Base-by-base conservation (phyloP, 2,888 invertebrate genomes). In the Spisula subtruncata region DNA sequence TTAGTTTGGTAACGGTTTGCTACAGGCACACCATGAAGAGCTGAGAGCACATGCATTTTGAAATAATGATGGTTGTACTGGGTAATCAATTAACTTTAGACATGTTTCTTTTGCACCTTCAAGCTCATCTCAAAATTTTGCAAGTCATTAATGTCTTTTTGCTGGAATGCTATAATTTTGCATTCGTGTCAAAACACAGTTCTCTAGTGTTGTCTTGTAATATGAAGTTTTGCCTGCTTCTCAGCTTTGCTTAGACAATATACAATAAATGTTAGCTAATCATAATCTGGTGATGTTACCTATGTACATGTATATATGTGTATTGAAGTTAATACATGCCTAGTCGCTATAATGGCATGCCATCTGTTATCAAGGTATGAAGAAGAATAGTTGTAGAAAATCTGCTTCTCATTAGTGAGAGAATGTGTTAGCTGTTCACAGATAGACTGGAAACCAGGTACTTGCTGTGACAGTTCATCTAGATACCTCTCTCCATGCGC, bases 351-450 rank as follows among this genome's bases (percentile, higher is more conserved):
- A n/a, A 71, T 41, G 41, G 41, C 32, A 14, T 75, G 35, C 75
- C 75, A 75, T 75, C 75, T 75, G 75, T 75, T 75, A 75, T 75
- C 75, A 75, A 75, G 75, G 75, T 75, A 75, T 25, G 25, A 41
- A 75, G 35, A 75, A 35, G 35, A 75, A 75, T 35, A 35, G 75
- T 75, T 35, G 16, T 32, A 41, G 41, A 35, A 75, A 75, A 75
- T 75, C 75, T 75, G 75, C 18, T 32, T 32, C 32, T 75, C 35
- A 75, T 75, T 75, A 75, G 75, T 16, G 75, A 75, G 35, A 14
- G 35, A 75, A 75, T 75, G 75, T 32, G 35, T 14, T 75, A 75
- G 32, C 75, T 75, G 12, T 32, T 25, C 75, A 32, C 25, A 35
- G 75, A 32, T 75, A 35, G 75, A 35, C 35, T 75, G 75, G 35